A percentile compares a stretch with the other conserved stretches of the same genome.
Evolutionary conservation across 2,797 vertebrate species (phyloP).

Genomic region (Trematomus bernacchii): DNA sequence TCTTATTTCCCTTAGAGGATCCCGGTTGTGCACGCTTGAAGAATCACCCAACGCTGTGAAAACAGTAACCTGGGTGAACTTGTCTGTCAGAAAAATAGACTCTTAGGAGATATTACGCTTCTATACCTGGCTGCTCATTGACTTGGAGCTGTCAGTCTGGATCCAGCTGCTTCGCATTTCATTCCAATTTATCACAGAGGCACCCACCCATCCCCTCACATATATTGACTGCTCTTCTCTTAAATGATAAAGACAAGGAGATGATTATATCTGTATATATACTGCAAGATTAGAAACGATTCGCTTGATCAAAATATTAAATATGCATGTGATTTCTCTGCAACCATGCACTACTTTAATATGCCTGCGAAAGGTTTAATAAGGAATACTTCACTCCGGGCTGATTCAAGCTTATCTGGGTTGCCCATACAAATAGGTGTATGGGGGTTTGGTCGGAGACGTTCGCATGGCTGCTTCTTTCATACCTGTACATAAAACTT

Average conservation of each 20-base stretch:
- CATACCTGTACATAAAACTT: not conserved
- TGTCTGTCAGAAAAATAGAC: slow-evolving; percentile 90
- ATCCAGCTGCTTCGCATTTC: slow-evolving; percentile 69
- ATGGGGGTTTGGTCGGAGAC: not conserved
- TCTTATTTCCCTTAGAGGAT: slow-evolving; percentile 69
- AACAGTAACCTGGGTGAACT: slow-evolving; percentile 81
- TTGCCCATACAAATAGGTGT: not conserved
- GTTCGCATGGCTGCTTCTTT: not conserved
- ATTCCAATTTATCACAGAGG: slow-evolving; percentile 72
- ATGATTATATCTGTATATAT: slow-evolving; percentile 51
- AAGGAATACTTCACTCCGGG: not conserved
- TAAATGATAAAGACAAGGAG: slow-evolving; percentile 49
- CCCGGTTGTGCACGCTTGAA: slow-evolving; percentile 67
- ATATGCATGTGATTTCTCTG: not conserved
- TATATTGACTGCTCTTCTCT: slow-evolving; percentile 56
- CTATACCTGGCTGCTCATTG: slow-evolving; percentile 89
- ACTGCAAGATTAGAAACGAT: slow-evolving; percentile 29
- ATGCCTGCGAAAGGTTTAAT: not conserved
- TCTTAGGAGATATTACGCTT: slow-evolving; percentile 90
- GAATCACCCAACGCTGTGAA: slow-evolving; percentile 64
- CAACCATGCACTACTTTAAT: slow-evolving; percentile 3
- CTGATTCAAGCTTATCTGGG: not conserved
- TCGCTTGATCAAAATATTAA: slow-evolving; percentile 21
- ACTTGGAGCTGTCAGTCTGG: slow-evolving; percentile 82
- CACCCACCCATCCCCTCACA: slow-evolving; percentile 51